Conservation (phyloP, 23 tunicate genomes). For the Trididemnum nubilum region DNA sequence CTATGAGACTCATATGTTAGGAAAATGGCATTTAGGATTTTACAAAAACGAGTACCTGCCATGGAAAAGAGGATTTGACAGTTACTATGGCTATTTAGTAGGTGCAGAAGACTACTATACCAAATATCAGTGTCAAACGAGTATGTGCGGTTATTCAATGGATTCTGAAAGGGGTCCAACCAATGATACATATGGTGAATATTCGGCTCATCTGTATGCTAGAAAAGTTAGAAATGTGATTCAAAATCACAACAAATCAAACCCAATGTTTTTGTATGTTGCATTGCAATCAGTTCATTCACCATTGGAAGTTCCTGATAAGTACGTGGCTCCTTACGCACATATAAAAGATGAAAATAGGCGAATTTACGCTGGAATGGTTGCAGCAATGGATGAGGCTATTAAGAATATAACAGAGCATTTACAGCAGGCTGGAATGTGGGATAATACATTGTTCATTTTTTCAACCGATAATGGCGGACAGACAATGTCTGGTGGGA, state of each 20-base stretch:
- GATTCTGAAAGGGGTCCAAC: constrained; percentile 35
- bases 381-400: constrained; percentile 50
- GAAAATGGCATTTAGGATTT: constrained; percentile 91
- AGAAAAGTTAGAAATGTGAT: constrained; percentile 32
- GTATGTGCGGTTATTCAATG: constrained; percentile 42
- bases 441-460: constrained; percentile 49
- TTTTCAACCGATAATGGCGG: constrained; percentile 75
- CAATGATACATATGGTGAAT: constrained; percentile 36
- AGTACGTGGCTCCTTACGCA: constrained; percentile 42
- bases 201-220: constrained; percentile 42
- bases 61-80: constrained; percentile 69
- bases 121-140: not conserved
- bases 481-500: constrained; percentile 47
- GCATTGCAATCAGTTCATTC: constrained; percentile 77
- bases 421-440: constrained; percentile 36
- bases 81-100: constrained; percentile 39
- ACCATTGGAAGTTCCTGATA: constrained; percentile 66
- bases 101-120: constrained; percentile 41
- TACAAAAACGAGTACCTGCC: constrained; percentile 54
- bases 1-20: constrained; percentile 71
- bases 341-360: constrained; percentile 42
- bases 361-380: constrained; percentile 58
- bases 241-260: constrained; percentile 29
- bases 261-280: constrained; percentile 72
- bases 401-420: constrained; percentile 30